Evolutionary conservation across 2,888 invertebrate genomes (phyloP), one percentile per base, ranked within the genome.

Genomic region (Scaptomyza parva): DNA sequence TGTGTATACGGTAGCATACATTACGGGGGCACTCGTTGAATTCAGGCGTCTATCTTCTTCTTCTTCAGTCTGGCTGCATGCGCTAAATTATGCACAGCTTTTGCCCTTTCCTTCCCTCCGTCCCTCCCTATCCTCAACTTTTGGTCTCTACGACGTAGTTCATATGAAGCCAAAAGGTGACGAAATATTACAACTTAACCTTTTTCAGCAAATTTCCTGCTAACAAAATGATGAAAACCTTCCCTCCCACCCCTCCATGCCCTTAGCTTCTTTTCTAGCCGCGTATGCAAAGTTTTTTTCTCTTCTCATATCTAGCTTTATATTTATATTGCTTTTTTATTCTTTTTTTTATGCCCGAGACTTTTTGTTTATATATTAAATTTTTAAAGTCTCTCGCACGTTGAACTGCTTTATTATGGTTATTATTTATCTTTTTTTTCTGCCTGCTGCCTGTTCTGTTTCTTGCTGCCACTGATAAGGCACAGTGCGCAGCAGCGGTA

Each of bases 111-210:
- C 51, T 5, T 14, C 5, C 26, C 22, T 14, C 2, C 12, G 3
- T 12, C n/a, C 8, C 2, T n/a, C 2, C 3, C 20, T 20, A 7
- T 9, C 6, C 7, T n/a, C n/a, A n/a, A n/a, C n/a, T n/a, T n/a
- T n/a, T n/a, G n/a, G n/a, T n/a, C n/a, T n/a, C n/a, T n/a, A n/a
- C n/a, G n/a, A n/a, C n/a, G n/a, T n/a, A n/a, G n/a, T n/a, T n/a
- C n/a, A n/a, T n/a, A 14, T 53, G 48, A 28, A 41, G n/a, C n/a
- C 58, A 50, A 70, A 76, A 86, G 86, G 86, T 86, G 86, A 86
- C 86, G 85, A 86, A 86, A 86, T 86, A 83, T 86, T 73, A 79
- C 85, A 85, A 85, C 75, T 85, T 86, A 85, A 83, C 85, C 86
- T 83, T 83, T 73, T 82, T 80, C 63, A 75, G 61, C 74, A 70